Conservation (phyloP, 1,140 invertebrate genomes). For the Zaprionus kolodkinae region DNA sequence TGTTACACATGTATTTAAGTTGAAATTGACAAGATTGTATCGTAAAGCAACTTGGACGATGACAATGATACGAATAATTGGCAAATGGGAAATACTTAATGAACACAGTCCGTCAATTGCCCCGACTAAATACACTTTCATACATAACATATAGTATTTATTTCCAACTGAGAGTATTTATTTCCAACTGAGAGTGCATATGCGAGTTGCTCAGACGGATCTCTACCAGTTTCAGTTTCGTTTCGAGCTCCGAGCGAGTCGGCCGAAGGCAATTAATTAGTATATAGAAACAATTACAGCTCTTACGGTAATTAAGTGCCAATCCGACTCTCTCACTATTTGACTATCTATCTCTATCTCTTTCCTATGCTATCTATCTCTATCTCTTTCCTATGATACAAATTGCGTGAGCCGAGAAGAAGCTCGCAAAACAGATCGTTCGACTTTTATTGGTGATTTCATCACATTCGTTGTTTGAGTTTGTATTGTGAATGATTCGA, state of each 20-base stretch:
- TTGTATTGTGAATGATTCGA: conserved; percentile 55
- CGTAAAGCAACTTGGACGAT: conserved; percentile 46
- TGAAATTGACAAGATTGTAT: not conserved
- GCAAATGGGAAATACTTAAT: conserved; percentile 19
- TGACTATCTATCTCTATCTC: not conserved
- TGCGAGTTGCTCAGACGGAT: conserved; percentile 35
- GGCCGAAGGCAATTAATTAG: conserved; percentile 30
- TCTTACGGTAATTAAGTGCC: conserved; percentile 70
- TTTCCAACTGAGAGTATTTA: conserved; percentile 59
- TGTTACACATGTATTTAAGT: too few species aligned
- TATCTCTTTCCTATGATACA: not conserved
- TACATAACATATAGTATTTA: conserved; percentile 50
- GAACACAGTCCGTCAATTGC: conserved; percentile 32
- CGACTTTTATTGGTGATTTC: conserved; percentile 73
- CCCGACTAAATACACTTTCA: conserved; percentile 12
- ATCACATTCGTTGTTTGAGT: conserved; percentile 56
- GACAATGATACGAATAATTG: not conserved
- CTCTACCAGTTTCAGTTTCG: conserved; percentile 43
- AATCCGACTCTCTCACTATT: not conserved
- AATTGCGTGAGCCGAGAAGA: conserved; percentile 55
- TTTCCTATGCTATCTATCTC: not conserved
- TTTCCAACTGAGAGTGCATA: conserved; percentile 54
- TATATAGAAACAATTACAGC: conserved; percentile 30
- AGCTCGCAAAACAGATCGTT: conserved; percentile 31
- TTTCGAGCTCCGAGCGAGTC: conserved; percentile 49